Evolutionary conservation across 2,797 vertebrate species (phyloP).

Genomic region (Tapirus indicus): DNA sequence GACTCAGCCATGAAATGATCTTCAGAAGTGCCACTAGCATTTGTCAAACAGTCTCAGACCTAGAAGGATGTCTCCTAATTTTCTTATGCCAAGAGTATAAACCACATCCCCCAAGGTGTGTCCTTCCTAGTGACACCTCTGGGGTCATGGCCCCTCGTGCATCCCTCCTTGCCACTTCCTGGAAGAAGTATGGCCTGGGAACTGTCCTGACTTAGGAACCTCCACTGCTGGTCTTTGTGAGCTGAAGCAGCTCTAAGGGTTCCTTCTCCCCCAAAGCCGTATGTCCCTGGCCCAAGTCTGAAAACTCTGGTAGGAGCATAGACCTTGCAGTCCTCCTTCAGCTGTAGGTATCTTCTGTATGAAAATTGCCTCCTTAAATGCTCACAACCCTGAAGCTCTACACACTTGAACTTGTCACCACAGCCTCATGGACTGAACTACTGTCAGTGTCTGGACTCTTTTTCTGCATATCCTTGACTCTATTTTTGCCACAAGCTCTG

Average conservation of each 20-base stretch:
- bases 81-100: neutral
- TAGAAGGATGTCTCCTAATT: neutral
- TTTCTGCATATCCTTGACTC: neutral
- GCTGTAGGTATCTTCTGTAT: neutral
- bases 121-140: neutral
- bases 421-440: neutral
- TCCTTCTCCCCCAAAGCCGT: neutral
- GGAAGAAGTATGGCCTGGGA: neutral
- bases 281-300: neutral
- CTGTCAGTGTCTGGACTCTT: neutral
- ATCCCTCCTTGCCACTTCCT: neutral
- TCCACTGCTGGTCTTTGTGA: neutral
- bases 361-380: neutral
- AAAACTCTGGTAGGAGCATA: neutral
- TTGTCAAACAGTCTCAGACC: neutral
- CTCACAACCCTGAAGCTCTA: too few relatives aligned
- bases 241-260: neutral
- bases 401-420: neutral
- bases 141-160: neutral
- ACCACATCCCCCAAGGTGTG: neutral
- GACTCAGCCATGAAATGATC: neutral
- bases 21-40: neutral
- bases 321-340: neutral
- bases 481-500: neutral
- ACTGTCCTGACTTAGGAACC: neutral